These are phyloP conservation scores for Pachyuromys duprasi DNA, from an alignment of 2,797 vertebrate genomes.

Conservation along the genomic window DNA sequence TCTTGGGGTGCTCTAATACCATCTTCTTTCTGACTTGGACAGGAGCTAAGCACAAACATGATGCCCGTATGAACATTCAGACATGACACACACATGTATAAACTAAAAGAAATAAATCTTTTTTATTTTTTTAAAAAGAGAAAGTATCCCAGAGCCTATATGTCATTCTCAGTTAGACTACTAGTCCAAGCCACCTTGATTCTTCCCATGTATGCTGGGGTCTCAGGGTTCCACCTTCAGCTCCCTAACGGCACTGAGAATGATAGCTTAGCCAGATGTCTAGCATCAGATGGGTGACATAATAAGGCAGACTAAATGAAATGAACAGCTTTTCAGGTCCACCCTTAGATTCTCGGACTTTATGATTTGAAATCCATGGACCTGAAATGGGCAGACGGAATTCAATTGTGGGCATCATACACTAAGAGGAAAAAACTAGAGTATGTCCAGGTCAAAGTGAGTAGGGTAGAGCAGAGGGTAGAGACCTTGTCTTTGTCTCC, in stretches of 20 bases:
- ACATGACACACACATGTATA: background rate
- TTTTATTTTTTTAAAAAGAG: background rate
- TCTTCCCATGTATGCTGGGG: background rate
- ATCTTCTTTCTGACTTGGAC: background rate
- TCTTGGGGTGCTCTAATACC: background rate
- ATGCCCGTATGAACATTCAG: background rate
- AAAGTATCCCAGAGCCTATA: background rate
- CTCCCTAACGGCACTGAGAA: background rate
- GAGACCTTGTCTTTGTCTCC: background rate
- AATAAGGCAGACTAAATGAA: background rate
- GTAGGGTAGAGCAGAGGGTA: background rate
- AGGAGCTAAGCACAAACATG: background rate
- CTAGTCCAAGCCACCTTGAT: background rate
- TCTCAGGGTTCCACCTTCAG: background rate
- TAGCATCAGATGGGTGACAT: background rate
- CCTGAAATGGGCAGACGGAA: conserved; percentile 19
- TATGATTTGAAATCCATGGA: conserved; percentile 19
- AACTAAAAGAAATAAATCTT: background rate
- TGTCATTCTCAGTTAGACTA: background rate
- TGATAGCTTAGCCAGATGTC: background rate
- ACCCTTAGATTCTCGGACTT: background rate
- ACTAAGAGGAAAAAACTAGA: conserved; percentile 41
- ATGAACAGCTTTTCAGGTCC: conserved; percentile 1
- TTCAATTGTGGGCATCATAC: background rate
- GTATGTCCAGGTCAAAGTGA: background rate